Base-by-base conservation (phyloP, 2,797 vertebrate genomes). In the Hapalemur alaotrensis region DNA sequence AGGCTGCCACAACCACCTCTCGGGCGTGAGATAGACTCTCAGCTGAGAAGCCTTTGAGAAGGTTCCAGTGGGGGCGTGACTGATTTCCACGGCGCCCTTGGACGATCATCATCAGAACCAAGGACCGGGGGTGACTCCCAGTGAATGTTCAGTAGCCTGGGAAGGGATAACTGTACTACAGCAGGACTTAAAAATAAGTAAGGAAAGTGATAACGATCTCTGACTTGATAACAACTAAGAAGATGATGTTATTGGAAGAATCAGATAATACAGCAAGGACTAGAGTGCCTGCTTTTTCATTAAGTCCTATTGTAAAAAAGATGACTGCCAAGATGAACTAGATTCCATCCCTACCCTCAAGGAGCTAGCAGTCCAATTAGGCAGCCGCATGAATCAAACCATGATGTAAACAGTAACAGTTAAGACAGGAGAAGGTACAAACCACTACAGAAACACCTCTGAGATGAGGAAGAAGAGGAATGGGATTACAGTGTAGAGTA, bases 101-200 rank as follows among this genome's bases (percentile, higher is more conserved):
- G 7, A 17, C 69, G 52, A 46, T 9, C 14, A 8, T 25, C 46
- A 92, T 30, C 22, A 63, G 20, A 14, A 43, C 50, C 48, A 73
- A 52, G 18, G 59, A 28, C 5, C 2, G 2, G 35, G 17, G 7
- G 50, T 8, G 13, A 70, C 23, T 43, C 50, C 69, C 70, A 32
- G 0, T n/a, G 50, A 72, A 82, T 41, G 52, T 41, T 93, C 20
- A 48, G 52, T 85, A 82, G 50, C 43, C 48, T 18, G 32, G 59
- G 23, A 91, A 91, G 75, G 73, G 83, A n/a, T 92, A 30, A 76
- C 28, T 83, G 84, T 54, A 70, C 65, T 69, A 35, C 4, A 46
- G 30, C 17, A 63, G 15, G 25, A 59, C n/a, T 63, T 92, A 50
- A 48, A 59, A 52, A 61, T 57, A 52, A 78, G 22, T 32, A 35